Conservation (phyloP, 2,113 vertebrate species). For the Chloropsis hardwickii region DNA sequence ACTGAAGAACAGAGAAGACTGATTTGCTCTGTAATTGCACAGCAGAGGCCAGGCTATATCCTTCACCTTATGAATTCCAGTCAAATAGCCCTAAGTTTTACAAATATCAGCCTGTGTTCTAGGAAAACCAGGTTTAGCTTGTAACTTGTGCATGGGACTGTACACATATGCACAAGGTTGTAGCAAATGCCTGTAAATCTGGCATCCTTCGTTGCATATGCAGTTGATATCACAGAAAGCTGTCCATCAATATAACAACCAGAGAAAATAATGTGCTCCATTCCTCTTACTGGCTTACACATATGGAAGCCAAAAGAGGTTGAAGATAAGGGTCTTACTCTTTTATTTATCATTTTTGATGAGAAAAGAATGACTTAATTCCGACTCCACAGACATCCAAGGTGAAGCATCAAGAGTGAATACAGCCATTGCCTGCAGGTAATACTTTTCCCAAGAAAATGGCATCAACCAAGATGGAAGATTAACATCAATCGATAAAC, state of each 20-base stretch:
- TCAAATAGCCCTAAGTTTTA: background rate
- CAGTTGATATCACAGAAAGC: background rate
- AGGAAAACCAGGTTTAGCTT: background rate
- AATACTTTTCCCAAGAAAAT: background rate
- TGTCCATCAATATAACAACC: background rate
- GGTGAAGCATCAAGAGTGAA: background rate
- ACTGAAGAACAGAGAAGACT: background rate
- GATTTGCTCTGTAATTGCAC: background rate
- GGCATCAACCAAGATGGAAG: fast-evolving
- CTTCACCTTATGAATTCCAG: background rate
- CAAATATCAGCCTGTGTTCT: background rate
- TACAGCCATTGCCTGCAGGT: background rate
- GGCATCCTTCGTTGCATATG: background rate
- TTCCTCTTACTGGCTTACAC: background rate
- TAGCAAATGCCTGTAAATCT: background rate
- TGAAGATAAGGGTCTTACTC: background rate
- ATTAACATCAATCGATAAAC: background rate
- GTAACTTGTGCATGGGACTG: background rate
- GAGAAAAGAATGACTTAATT: background rate
- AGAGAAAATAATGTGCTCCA: background rate
- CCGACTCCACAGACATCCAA: background rate
- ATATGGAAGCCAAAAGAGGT: background rate
- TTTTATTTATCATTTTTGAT: background rate
- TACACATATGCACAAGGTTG: background rate
- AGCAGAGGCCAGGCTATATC: background rate